These are phyloP conservation scores for Sialia sialis DNA, from an alignment of 2,113 vertebrate genomes.

Conservation along the genomic window DNA sequence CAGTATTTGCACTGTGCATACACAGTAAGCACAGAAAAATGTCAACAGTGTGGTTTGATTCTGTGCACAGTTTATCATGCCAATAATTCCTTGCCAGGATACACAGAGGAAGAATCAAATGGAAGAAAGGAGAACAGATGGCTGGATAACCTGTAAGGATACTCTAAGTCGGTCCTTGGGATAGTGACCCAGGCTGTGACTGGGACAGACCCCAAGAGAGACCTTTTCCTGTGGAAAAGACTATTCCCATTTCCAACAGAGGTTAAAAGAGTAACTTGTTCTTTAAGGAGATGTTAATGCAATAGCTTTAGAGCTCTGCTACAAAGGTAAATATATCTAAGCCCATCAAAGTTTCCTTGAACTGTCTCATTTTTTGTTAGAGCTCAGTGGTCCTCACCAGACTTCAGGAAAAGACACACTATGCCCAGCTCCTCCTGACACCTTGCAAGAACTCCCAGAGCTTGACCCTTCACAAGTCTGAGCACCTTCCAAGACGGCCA, in stretches of 20 bases:
- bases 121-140: background rate
- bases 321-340: background rate
- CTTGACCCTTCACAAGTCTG: background rate
- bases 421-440: background rate
- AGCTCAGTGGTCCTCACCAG: background rate
- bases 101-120: background rate
- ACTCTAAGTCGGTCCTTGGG: background rate
- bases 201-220: background rate
- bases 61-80: background rate
- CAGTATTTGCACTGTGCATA: background rate
- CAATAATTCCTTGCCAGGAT: background rate
- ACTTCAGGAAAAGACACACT: background rate
- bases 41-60: background rate
- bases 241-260: background rate
- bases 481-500: background rate
- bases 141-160: background rate
- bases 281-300: background rate
- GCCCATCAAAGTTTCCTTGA: background rate
- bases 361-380: background rate
- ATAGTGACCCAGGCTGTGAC: background rate
- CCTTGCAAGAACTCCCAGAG: background rate
- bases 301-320: background rate
- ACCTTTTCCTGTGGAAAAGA: background rate
- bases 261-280: background rate
- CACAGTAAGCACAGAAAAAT: background rate